Base-by-base conservation (phyloP, 2,113 vertebrate genomes). In the Cottus gobio region DNA sequence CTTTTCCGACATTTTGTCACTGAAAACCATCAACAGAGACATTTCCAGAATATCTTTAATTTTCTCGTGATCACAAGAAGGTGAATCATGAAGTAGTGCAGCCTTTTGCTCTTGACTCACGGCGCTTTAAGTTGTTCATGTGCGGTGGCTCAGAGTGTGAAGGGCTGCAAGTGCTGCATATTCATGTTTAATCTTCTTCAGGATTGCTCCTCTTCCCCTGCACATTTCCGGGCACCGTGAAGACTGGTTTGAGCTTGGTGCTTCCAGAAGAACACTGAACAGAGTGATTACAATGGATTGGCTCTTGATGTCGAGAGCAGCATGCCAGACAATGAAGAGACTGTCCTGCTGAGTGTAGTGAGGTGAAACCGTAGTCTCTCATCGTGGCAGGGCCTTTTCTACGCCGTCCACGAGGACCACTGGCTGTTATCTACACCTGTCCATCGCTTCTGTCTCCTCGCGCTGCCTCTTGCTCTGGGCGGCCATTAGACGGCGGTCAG, bases 241-340 rank as follows among this genome's bases (percentile, higher is more conserved):
- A 16, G 28, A 42, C 69, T 62, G 56, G 65, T 70, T 82, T 26
- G 63, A 31, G 75, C 57, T 56, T 48, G 42, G 61, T 61, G 70
- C 52, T 46, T 2, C 4, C 3, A 72, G 24, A 48, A n/a, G 30
- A 5, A 20, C 62, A 39, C 0, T 31, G 50, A 58, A 44, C 48
- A 67, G 18, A 64, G 52, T 9, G 46, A 65, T 18, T 9, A 31
- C 70, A 44, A 5, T 78, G 73, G 61, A 76, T 48, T 34, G 69
- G n/a, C 69, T 82, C 60, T 85, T 71, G 11, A 76, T 71, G 74
- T 83, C 81, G 30, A 64, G 62, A 70, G 1, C 79, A 79, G 74
- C 4, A 9, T 83, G 83, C 61, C 7, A 34, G 30, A 88, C 74
- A 65, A 56, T 77, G 22, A 42, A 66, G 65, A 39, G 50, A 44